A percentile compares a stretch with the other conserved stretches of the same genome.
These are phyloP conservation scores for Sturnira hondurensis DNA, from an alignment of 2,113 vertebrate species.

Conservation along the genomic window DNA sequence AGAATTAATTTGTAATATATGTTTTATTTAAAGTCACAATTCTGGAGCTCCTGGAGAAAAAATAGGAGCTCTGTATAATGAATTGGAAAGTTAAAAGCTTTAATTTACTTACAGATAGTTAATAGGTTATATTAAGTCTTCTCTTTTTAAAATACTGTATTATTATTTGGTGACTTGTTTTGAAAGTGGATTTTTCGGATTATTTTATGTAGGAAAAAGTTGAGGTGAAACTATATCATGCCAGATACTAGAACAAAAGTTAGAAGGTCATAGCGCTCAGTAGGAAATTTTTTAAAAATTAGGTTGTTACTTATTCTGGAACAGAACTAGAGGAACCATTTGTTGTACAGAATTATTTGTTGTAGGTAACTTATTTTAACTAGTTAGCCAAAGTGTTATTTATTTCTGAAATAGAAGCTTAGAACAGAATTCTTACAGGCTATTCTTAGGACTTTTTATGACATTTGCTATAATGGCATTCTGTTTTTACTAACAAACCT, in stretches of 20 bases:
- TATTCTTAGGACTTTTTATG: background rate
- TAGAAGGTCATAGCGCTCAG: background rate
- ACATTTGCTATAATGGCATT: background rate
- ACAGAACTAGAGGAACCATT: background rate
- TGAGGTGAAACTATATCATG: background rate
- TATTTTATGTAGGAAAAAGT: background rate
- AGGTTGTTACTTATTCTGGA: background rate
- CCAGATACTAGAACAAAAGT: background rate
- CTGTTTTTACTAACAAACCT: background rate
- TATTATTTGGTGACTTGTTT: background rate
- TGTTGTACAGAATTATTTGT: background rate
- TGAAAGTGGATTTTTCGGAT: background rate
- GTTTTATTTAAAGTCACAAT: background rate
- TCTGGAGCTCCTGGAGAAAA: background rate
- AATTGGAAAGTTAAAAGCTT: conserved; percentile 29
- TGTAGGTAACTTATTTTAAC: background rate
- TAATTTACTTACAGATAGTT: background rate
- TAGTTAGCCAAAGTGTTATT: conserved; percentile 1
- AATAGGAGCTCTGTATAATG: background rate
- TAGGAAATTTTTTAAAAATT: too few relatives aligned
- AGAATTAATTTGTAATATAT: background rate
- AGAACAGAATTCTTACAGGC: background rate
- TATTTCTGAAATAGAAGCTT: conserved; percentile 28
- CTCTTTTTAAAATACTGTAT: background rate
- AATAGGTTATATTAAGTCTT: background rate